These are phyloP conservation scores for Aphelinus certus DNA, from an alignment of 1,140 invertebrate species.

Conservation along the genomic window DNA sequence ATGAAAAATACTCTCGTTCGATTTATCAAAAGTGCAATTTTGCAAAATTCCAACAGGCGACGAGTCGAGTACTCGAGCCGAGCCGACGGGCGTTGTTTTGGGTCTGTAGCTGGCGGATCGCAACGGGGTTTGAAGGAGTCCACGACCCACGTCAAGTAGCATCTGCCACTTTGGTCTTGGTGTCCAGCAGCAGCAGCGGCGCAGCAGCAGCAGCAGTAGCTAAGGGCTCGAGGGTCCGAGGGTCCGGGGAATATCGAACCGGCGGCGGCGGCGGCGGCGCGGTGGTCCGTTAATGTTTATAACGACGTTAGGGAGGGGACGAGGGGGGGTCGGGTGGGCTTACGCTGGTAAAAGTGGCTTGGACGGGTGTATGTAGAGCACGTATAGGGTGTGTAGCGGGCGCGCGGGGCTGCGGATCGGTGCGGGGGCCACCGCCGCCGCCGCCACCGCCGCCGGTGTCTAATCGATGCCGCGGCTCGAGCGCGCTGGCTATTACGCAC, in stretches of 20 bases:
- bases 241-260: constrained; percentile 64
- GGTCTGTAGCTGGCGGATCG: too few species aligned
- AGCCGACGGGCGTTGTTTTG: too few species aligned
- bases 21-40: too few species aligned
- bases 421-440: constrained; percentile 48
- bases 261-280: constrained; percentile 5
- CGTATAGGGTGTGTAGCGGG: constrained; percentile 53
- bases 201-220: too few species aligned
- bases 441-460: constrained; percentile 49
- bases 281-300: constrained; percentile 63
- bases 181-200: too few species aligned
- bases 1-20: too few species aligned
- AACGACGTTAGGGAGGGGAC: constrained; percentile 61
- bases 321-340: neutral
- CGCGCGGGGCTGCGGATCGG: constrained; percentile 28
- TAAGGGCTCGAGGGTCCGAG: constrained; percentile 40
- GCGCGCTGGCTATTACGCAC: constrained; percentile 66
- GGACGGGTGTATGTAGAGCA: constrained; percentile 65
- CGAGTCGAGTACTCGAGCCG: too few species aligned
- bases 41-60: too few species aligned
- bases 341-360: too few species aligned
- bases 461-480: constrained; percentile 66
- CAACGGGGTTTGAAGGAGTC: too few species aligned
- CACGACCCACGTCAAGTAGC: too few species aligned
- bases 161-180: too few species aligned